A percentile compares a stretch with the other conserved stretches of the same genome.
Evolutionary conservation across 2,888 invertebrate genomes (phyloP).

Genomic region (Eupithecia tripunctaria): DNA sequence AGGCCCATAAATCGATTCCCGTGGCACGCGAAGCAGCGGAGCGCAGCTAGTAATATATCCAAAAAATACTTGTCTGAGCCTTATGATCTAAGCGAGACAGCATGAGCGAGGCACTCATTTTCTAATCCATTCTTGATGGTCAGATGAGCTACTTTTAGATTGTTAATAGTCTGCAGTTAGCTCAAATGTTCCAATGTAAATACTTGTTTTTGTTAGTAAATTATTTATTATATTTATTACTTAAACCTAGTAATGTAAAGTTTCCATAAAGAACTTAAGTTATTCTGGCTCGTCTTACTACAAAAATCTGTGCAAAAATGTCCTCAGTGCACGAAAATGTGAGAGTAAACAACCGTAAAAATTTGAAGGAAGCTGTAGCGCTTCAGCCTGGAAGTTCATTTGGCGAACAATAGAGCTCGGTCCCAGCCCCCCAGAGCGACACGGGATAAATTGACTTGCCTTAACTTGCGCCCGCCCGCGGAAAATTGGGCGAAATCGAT

Average conservation of each 20-base stretch:
- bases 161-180: neutral
- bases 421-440: constrained; percentile 70
- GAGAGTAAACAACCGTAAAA: constrained; percentile 55
- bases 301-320: neutral
- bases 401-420: constrained; percentile 77
- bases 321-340: constrained; percentile 13
- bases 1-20: too few relatives aligned
- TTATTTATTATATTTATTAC: neutral
- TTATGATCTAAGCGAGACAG: neutral
- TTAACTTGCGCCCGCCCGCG: constrained; percentile 77
- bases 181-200: neutral
- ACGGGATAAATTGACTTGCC: constrained; percentile 81
- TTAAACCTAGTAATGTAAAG: neutral
- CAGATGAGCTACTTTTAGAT: neutral
- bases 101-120: neutral
- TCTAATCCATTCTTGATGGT: neutral
- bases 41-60: too few relatives aligned
- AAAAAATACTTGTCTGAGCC: neutral
- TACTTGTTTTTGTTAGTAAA: neutral
- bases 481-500: constrained; percentile 84
- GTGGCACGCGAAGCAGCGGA: too few relatives aligned
- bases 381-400: constrained; percentile 77
- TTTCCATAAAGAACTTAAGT: neutral
- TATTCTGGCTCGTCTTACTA: neutral
- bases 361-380: constrained; percentile 71